Evolutionary conservation across 2,113 vertebrate genomes (phyloP), one percentile per base, ranked within the genome.

Genomic region (Cygnus atratus): DNA sequence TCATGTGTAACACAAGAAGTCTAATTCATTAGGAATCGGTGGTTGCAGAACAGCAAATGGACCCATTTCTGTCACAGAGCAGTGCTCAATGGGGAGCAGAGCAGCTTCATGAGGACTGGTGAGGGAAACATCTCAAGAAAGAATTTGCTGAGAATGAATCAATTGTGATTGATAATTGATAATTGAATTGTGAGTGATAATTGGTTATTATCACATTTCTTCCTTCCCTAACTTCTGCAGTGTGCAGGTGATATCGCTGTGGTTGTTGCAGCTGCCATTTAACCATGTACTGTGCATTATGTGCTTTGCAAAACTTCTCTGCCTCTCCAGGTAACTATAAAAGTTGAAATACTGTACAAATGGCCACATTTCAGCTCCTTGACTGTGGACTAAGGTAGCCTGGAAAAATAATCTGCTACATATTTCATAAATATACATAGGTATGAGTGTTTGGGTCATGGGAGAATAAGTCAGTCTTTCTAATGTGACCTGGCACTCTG

Each of bases 241-340:
- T 21, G 21, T 7, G 16, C 46, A 33, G 58, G 46, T 41, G 62
- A 15, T 25, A 84, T 31, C 2, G 0, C 43, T 39, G 3, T 8
- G 33, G 39, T 37, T n/a, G 35, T 20, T 52, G 29, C 25, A 5
- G 1, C 37, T 59, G 72, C 37, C 28, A 5, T 48, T 83, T 39
- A 48, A 17, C 41, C 24, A 2, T 11, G 1, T 10, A 73, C 7
- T 10, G 6, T 1, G 6, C 1, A 4, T 44, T 44, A 41, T 6
- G 1, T 0, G 7, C 24, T 59, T 91, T 76, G 68, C 48, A 70
- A 73, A 92, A 72, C 24, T 79, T 58, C 66, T 79, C 48, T 88
- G 61, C 41, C 55, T 74, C 68, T 88, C 50, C 78, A 68, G n/a
- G 18, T 87, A 55, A 76, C 66, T 73, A 4, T 25, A 79, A 55